phyloP scores from a whole-genome alignment of 2,888 invertebrate genomes.

The Caenorhabditis macrosperma region DNA sequence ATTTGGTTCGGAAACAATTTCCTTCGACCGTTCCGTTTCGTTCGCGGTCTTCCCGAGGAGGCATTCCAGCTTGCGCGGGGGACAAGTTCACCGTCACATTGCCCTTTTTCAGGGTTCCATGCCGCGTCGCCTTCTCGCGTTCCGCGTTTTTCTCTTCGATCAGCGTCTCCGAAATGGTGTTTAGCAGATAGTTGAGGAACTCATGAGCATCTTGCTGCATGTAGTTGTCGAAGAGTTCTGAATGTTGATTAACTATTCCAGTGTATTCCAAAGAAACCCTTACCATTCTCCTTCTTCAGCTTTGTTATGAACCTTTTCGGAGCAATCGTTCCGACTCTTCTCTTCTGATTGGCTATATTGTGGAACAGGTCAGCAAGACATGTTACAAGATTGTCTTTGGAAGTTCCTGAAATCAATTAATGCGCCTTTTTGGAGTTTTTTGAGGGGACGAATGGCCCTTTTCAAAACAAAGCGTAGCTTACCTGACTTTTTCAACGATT shows the following conservation, averaged over 20 bases:
- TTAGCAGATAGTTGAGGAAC: constrained; percentile 98
- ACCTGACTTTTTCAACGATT: constrained; percentile 81
- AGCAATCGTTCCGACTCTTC: constrained; percentile 97
- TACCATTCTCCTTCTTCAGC: constrained; percentile 97
- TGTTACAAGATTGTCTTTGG: constrained; percentile 95
- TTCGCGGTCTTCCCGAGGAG: constrained; percentile 2
- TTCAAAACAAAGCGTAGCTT: too few relatives aligned
- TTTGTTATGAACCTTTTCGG: constrained; percentile 99
- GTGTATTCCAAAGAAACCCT: constrained; percentile 55
- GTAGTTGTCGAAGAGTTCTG: constrained; percentile 99
- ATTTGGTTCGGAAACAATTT: constrained; percentile 3
- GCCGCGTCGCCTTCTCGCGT: constrained; percentile 47
- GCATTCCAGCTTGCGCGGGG: constrained; percentile 35
- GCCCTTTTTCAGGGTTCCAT: constrained; percentile 62
- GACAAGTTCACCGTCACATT: constrained; percentile 48
- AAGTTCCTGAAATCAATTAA: constrained; percentile 76
- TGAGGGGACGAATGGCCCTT: too few relatives aligned
- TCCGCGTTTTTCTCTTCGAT: constrained; percentile 79
- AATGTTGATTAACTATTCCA: constrained; percentile 50
- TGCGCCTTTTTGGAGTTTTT: too few relatives aligned
- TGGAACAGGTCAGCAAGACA: constrained; percentile 98
- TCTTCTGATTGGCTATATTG: constrained; percentile 99
- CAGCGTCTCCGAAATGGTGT: constrained; percentile 97
- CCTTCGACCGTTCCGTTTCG: constrained; percentile 3
- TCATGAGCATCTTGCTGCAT: constrained; percentile 99